Evolutionary conservation across 2,888 invertebrate species (phyloP), one percentile per base, ranked within the genome.

Genomic region (Adela reaumurella): DNA sequence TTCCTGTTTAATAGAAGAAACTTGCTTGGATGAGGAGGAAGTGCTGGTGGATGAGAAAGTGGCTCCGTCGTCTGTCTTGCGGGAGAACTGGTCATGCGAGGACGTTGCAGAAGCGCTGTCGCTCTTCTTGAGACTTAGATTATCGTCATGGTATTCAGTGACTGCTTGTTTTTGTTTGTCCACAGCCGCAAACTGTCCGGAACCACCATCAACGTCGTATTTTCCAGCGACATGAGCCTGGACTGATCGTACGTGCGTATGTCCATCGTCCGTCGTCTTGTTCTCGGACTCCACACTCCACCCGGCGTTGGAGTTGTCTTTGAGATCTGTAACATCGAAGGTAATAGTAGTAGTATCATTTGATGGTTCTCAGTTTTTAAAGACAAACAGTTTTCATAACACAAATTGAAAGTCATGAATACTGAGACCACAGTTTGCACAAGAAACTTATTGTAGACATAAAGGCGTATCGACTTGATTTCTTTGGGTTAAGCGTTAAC

Each of bases 221-320:
- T 70, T 76, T 55, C 88, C 88, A 56, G 84, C 82, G 53, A 86
- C 86, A 55, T 84, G 83, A 35, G 88, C 87, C 50, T 82, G 59
- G 19, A 83, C 81, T 51, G 82, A 78, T 45, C 81, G 80, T 45
- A 83, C 79, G 54, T 81, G 82, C 3, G 83, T 84, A 59, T 83
- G 83, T 1, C 88, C 88, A 60, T 86, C 87, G 51, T 83, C 79
- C 43, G 82, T 84, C 2, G 78, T 79, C 62, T 79, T 83, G 52
- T 84, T 82, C 49, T 84, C 83, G 5, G 84, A 81, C 56, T 84
- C 81, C 45, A 87, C 83, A 60, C 84, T 84, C 88, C 88, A 88
- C 46, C 86, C 87, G 44, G 83, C 82, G 53, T 82, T 74, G 35
- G 77, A 74, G 43, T 72, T 65, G 59, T 72, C 74, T 56, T 74